These are phyloP conservation scores for Avahi laniger DNA, from an alignment of 2,797 vertebrate genomes.

Conservation along the genomic window DNA sequence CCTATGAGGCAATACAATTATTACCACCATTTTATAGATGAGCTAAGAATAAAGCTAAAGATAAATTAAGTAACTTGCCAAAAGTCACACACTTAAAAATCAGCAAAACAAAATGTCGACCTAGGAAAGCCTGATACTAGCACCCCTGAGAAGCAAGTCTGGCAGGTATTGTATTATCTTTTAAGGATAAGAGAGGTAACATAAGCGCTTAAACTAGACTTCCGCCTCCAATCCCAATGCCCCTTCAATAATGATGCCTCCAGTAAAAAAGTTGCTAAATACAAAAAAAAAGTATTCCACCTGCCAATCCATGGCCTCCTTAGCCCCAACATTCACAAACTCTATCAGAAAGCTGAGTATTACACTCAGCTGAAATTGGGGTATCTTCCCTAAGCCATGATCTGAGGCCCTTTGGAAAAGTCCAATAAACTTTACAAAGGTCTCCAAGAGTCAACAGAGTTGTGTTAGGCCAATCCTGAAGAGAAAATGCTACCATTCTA, in stretches of 20 bases:
- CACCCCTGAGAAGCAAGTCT: not conserved
- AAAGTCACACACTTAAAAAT: not conserved
- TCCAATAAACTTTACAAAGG: conserved; percentile 20
- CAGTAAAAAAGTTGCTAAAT: not conserved
- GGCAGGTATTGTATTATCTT: not conserved
- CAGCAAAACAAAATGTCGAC: not conserved
- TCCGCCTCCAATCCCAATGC: not conserved
- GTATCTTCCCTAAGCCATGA: not conserved
- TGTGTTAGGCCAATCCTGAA: not conserved
- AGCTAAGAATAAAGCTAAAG: not conserved
- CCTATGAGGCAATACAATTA: not conserved
- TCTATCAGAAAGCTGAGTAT: not conserved
- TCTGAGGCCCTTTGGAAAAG: not conserved
- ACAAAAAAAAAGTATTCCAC: not conserved
- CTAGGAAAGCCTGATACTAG: not conserved
- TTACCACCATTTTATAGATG: not conserved
- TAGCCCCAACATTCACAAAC: not conserved
- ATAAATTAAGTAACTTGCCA: conserved; percentile 14
- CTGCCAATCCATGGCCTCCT: not conserved
- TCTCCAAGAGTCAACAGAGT: conserved; percentile 4
- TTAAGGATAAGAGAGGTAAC: not conserved
- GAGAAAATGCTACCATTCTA: conserved; percentile 10
- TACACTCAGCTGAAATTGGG: not conserved
- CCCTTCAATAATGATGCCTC: not conserved
- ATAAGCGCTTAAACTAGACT: not conserved